Evolutionary conservation across 2,888 invertebrate genomes (phyloP).

Genomic region (Brassicogethes aeneus): DNA sequence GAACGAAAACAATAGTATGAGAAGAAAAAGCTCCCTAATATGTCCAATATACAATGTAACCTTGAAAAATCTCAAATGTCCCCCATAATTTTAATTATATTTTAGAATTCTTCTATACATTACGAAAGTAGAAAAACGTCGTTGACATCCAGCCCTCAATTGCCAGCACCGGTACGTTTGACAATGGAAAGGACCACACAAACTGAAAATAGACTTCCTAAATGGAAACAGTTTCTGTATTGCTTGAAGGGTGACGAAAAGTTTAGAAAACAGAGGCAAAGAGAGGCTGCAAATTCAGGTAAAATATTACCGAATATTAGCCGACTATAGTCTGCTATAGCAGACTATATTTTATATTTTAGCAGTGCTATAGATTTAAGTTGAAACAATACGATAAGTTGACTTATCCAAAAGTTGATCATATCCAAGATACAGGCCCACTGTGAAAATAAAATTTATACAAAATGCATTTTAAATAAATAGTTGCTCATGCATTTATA

Average conservation of each 20-base stretch:
- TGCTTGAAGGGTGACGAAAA: conserved; percentile 72
- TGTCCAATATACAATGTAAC: conserved; percentile 57
- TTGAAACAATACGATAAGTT: conserved; percentile 4
- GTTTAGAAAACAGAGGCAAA: conserved; percentile 62
- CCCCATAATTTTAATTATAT: conserved; percentile 7
- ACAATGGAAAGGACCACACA: conserved; percentile 79
- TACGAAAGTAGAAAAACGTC: conserved; percentile 34
- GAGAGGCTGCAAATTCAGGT: conserved; percentile 56
- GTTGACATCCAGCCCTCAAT: conserved; percentile 15
- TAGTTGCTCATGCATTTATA: no score
- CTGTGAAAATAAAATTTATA: no score
- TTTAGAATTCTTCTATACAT: conserved; percentile 40
- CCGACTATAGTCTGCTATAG: conserved; percentile 1
- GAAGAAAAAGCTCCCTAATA: conserved; percentile 49
- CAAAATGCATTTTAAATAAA: no score
- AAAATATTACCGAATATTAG: no score
- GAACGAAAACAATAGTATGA: conserved; percentile 28
- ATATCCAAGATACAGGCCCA: no score
- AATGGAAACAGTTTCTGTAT: conserved; percentile 71
- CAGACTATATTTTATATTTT: background rate
- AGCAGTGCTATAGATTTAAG: background rate
- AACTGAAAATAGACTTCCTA: conserved; percentile 65
- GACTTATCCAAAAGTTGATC: background rate
- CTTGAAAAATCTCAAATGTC: background rate
- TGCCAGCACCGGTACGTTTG: conserved; percentile 42